A percentile compares a stretch with the other conserved stretches of the same genome.
Conservation (phyloP, 2,113 vertebrate species). For the Brevimyrus niger region DNA sequence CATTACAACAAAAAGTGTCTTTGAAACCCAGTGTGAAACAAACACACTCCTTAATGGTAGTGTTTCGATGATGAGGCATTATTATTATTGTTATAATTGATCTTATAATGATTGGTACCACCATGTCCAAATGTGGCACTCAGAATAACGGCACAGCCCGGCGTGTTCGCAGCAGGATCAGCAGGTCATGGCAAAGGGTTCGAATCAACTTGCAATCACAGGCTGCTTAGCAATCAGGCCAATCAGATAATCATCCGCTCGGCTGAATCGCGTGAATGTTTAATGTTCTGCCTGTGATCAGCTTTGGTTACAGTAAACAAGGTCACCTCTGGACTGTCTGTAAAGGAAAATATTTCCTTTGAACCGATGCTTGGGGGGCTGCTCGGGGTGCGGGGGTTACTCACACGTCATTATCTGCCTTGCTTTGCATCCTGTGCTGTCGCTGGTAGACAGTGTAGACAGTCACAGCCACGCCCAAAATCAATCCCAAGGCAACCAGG, state of each 20-base stretch:
- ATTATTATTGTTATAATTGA: background rate
- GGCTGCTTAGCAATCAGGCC: conserved; percentile 46
- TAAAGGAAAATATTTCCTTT: background rate
- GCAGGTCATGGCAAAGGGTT: conserved; percentile 34
- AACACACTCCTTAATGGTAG: background rate
- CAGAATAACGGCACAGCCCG: background rate
- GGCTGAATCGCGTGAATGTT: conserved; percentile 18
- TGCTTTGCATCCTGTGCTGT: conserved; percentile 66
- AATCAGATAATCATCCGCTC: conserved; percentile 25
- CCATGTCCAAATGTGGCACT: background rate
- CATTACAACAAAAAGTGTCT: background rate
- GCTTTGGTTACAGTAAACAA: background rate
- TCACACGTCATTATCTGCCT: conserved; percentile 71
- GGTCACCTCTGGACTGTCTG: conserved; percentile 15
- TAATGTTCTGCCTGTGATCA: conserved; percentile 4
- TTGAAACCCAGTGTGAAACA: background rate
- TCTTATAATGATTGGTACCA: background rate
- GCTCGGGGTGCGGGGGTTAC: conserved; percentile 43
- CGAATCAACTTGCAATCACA: conserved; percentile 36
- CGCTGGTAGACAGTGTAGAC: conserved; percentile 69
- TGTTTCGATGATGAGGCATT: background rate
- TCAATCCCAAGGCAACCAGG: conserved; percentile 62
- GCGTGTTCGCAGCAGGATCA: conserved; percentile 43
- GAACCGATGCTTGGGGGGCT: background rate
- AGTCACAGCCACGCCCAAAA: conserved; percentile 63